phyloP scores from a whole-genome alignment of 2,888 invertebrate species.

The Cephus spinipes region DNA sequence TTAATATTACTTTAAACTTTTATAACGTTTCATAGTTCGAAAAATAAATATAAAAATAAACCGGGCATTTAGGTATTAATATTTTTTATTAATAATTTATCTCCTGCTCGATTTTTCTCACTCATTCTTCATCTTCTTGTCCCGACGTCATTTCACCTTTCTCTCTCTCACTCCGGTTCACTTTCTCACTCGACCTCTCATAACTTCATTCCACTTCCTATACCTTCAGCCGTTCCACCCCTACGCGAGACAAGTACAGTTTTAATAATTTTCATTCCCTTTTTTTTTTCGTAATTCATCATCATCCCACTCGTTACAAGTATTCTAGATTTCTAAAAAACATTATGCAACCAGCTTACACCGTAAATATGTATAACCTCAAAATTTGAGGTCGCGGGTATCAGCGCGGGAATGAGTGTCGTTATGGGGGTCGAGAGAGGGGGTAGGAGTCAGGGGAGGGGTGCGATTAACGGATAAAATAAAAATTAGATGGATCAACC shows the following conservation, averaged over 20 bases:
- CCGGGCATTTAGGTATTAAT: slow-evolving; percentile 68
- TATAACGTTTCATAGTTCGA: slow-evolving; percentile 66
- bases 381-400: not conserved
- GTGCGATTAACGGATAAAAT: not conserved
- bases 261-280: not conserved
- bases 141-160: not conserved
- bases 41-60: slow-evolving; percentile 68
- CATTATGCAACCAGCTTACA: not conserved
- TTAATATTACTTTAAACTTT: slow-evolving; percentile 66
- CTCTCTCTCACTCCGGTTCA: too few relatives aligned
- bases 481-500: not conserved
- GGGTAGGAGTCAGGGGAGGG: not conserved
- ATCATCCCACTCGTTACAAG: not conserved
- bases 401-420: not conserved
- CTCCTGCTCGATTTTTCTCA: not conserved
- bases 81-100: slow-evolving; percentile 65
- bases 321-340: not conserved
- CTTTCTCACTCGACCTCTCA: not conserved
- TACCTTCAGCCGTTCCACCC: not conserved
- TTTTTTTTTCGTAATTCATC: not conserved
- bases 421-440: not conserved
- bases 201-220: not conserved
- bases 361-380: not conserved
- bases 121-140: not conserved
- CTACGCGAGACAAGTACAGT: not conserved